A percentile compares a stretch with the other conserved stretches of the same genome.
phyloP scores from a whole-genome alignment of 2,113 vertebrate species.

The Oxygymnocypris stewartii region DNA sequence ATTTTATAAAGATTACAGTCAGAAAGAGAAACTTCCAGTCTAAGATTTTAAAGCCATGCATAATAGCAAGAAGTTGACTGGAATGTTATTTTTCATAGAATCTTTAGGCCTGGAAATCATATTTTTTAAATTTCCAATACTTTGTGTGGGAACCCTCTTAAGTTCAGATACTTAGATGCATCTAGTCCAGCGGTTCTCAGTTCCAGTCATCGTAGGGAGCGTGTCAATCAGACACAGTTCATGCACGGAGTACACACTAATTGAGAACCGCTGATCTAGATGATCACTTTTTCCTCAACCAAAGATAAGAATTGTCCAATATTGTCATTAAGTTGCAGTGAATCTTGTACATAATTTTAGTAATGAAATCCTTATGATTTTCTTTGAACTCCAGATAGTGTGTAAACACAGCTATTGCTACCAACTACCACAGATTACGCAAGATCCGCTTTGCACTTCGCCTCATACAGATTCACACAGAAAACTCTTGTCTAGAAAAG shows the following conservation, averaged over 20 bases:
- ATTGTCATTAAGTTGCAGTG: not conserved
- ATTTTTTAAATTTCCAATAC: not conserved
- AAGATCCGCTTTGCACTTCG: slow-evolving; percentile 45
- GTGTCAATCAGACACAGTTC: too few relatives aligned
- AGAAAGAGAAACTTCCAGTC: not conserved
- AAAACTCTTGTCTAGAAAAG: slow-evolving; percentile 64
- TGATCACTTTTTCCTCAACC: not conserved
- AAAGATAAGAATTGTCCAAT: not conserved
- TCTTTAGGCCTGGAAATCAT: not conserved
- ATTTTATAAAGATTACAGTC: not conserved
- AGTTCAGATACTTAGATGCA: not conserved
- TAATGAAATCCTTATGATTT: not conserved
- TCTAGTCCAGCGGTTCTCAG: not conserved
- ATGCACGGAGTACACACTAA: too few relatives aligned
- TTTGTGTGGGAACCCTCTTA: not conserved
- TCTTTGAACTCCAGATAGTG: not conserved
- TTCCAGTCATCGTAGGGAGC: too few relatives aligned
- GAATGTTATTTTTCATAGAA: not conserved
- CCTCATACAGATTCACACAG: too few relatives aligned
- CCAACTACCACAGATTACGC: slow-evolving; percentile 2
- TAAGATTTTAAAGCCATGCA: not conserved
- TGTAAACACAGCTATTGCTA: slow-evolving; percentile 7
- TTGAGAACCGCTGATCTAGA: not conserved
- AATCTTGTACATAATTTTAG: not conserved
- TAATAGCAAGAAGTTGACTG: not conserved